A percentile compares a stretch with the other conserved stretches of the same genome.
Evolutionary conservation across 2,797 vertebrate genomes (phyloP).

Genomic region (Diceros bicornis): DNA sequence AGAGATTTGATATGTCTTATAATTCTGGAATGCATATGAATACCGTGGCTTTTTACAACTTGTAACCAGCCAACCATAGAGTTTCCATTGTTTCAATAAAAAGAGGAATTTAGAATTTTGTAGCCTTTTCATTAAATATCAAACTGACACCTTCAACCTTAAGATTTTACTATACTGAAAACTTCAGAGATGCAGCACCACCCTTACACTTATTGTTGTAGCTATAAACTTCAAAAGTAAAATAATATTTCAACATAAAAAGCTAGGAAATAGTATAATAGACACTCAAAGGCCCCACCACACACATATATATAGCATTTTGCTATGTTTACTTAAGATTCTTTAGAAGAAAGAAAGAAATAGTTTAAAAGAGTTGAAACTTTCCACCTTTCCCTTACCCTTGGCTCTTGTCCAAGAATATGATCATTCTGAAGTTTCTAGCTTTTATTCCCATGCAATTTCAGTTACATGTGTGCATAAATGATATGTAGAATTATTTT

Average conservation of each 20-base stretch:
- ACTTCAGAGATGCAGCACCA: background rate
- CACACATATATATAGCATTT: background rate
- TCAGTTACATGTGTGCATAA: background rate
- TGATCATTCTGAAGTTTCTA: background rate
- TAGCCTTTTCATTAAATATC: background rate
- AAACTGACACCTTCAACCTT: background rate
- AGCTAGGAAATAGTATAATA: background rate
- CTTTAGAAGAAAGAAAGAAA: background rate
- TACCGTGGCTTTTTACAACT: background rate
- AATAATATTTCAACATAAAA: background rate
- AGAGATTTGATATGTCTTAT: background rate
- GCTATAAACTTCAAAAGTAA: constrained; percentile 6
- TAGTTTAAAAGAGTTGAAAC: background rate
- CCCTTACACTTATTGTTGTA: background rate
- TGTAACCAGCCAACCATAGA: background rate
- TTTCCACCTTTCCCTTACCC: background rate
- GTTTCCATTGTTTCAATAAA: background rate
- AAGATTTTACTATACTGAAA: background rate
- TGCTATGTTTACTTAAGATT: background rate
- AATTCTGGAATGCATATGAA: background rate
- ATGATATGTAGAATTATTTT: background rate
- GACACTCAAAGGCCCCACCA: background rate
- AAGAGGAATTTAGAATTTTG: background rate
- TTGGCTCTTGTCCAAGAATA: background rate
- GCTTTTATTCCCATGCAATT: background rate